phyloP scores from a whole-genome alignment of 1,140 invertebrate genomes.

The Caligus rogercresseyi region DNA sequence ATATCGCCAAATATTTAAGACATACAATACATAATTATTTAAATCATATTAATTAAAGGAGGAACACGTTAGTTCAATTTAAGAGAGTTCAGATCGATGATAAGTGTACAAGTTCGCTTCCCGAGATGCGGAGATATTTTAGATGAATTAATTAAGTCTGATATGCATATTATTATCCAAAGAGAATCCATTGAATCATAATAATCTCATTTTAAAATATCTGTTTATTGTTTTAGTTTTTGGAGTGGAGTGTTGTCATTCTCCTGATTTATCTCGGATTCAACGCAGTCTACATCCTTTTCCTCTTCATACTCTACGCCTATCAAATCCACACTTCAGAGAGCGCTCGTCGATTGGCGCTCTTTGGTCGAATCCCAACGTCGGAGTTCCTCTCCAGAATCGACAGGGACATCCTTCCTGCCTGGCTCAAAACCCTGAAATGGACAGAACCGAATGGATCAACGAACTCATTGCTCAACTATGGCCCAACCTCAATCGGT shows the following conservation, averaged over 20 bases:
- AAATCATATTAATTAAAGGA: too few species aligned
- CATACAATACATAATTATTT: too few species aligned
- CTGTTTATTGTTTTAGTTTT: not conserved
- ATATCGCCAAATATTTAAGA: too few species aligned
- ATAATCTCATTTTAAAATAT: not conserved
- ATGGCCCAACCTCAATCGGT: slow-evolving; percentile 1
- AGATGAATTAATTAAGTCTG: too few species aligned
- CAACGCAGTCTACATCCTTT: not conserved
- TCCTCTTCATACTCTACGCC: not conserved
- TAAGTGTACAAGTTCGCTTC: too few species aligned
- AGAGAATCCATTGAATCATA: too few species aligned
- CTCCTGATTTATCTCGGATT: not conserved
- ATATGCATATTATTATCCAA: too few species aligned
- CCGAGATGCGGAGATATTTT: too few species aligned
- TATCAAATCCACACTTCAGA: not conserved
- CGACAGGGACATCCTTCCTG: not conserved
- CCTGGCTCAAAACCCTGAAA: slow-evolving; percentile 1
- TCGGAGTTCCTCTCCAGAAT: not conserved
- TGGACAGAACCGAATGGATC: slow-evolving; percentile 11
- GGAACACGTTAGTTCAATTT: too few species aligned
- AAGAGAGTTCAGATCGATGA: too few species aligned
- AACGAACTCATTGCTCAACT: slow-evolving; percentile 8
- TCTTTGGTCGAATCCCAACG: not conserved
- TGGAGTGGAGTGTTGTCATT: not conserved
- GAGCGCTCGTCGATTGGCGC: not conserved